A percentile compares a stretch with the other conserved stretches of the same genome.
Conservation (phyloP, 2,888 invertebrate genomes). For the Cordilura impudica region DNA sequence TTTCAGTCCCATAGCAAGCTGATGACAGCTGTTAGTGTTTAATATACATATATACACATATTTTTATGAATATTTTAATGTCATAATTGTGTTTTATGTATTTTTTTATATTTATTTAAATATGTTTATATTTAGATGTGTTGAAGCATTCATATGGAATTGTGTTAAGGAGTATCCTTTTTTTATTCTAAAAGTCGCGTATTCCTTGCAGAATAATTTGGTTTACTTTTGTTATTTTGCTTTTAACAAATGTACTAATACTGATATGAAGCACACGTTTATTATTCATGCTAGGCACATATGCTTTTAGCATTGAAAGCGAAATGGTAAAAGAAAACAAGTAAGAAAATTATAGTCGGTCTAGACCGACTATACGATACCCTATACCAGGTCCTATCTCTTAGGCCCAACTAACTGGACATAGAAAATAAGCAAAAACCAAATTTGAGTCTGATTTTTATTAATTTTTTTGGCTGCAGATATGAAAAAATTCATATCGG, state of each 20-base stretch:
- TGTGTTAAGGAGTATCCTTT: background rate
- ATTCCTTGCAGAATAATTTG: constrained; percentile 27
- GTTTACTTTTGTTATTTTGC: constrained; percentile 8
- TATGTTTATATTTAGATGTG: background rate
- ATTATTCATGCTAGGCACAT: constrained; percentile 49
- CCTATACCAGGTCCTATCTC: no score
- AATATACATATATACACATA: background rate
- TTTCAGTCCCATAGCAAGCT: no score
- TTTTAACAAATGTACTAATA: background rate
- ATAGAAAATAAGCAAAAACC: no score
- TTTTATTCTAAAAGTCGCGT: constrained; percentile 19
- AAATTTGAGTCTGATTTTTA: no score
- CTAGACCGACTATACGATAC: no score
- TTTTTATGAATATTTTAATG: background rate
- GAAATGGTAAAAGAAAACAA: constrained; percentile 37
- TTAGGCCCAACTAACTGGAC: no score
- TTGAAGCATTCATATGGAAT: background rate
- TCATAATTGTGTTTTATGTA: constrained; percentile 17
- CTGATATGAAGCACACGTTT: background rate
- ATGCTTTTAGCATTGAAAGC: constrained; percentile 38
- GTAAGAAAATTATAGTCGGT: no score
- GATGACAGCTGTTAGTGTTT: no score
- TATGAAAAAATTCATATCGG: no score
- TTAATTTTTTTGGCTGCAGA: no score
- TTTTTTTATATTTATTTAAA: no score